phyloP scores from a whole-genome alignment of 2,113 vertebrate genomes.

The Martes martes region DNA sequence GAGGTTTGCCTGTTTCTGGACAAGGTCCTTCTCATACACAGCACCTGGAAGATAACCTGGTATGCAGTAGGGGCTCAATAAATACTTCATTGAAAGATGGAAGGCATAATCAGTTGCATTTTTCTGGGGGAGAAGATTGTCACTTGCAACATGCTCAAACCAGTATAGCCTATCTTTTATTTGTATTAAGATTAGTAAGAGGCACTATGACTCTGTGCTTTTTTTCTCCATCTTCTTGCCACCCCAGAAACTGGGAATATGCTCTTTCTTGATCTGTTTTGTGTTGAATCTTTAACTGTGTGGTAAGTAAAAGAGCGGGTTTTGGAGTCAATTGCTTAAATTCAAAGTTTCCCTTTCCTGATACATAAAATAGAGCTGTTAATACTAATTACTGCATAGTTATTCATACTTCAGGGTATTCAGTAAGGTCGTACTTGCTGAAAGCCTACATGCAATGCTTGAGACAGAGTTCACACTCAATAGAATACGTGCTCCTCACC shows the following conservation, averaged over 20 bases:
- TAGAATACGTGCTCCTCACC: background rate
- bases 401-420: background rate
- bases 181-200: background rate
- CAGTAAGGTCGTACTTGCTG: background rate
- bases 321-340: background rate
- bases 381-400: background rate
- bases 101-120: background rate
- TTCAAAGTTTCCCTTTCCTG: background rate
- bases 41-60: background rate
- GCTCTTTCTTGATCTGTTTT: background rate
- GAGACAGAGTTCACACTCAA: background rate
- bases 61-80: background rate
- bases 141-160: background rate
- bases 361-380: background rate
- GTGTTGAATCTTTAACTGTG: background rate
- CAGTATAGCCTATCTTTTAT: background rate
- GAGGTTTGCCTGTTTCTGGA: background rate
- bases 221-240: background rate
- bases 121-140: background rate
- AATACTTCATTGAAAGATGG: background rate
- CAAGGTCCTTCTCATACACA: background rate
- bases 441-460: background rate
- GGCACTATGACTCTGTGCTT: rapidly evolving
- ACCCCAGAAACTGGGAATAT: background rate
- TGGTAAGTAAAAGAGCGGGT: background rate